A percentile compares a stretch with the other conserved stretches of the same genome.
Evolutionary conservation across 2,797 vertebrate species (phyloP).

Genomic region (Hipposideros larvatus): DNA sequence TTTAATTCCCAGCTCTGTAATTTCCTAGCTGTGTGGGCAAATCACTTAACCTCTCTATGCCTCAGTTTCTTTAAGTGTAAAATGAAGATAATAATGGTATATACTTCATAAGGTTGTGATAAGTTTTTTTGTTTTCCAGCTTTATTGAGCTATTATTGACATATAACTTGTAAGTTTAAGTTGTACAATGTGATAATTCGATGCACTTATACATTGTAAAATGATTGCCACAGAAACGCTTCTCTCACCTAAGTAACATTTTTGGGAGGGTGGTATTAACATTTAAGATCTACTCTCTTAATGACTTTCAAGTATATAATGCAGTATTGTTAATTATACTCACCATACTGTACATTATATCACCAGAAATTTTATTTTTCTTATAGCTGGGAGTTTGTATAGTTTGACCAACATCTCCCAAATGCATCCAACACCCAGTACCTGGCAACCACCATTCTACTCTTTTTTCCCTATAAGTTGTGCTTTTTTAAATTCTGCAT

Average conservation of each 20-base stretch:
- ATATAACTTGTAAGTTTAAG: not conserved
- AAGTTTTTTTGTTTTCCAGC: not conserved
- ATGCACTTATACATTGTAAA: not conserved
- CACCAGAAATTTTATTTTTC: not conserved
- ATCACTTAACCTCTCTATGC: not conserved
- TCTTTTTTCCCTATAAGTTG: not conserved
- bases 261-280: not conserved
- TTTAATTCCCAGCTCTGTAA: not conserved
- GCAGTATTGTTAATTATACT: not conserved
- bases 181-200: not conserved
- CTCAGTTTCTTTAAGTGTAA: slow-evolving; percentile 43
- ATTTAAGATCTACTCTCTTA: not conserved
- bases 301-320: not conserved
- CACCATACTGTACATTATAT: not conserved
- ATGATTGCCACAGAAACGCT: not conserved
- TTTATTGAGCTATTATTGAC: not conserved
- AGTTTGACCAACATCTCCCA: not conserved
- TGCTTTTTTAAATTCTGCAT: not conserved
- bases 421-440: not conserved
- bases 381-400: not conserved
- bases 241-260: not conserved
- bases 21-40: not conserved
- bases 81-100: not conserved
- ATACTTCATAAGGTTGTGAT: not conserved
- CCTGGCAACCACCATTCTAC: not conserved